Percentiles rank a stretch among this genome's conserved stretches.
These are phyloP conservation scores for Thymelicus acteon DNA, from an alignment of 2,888 invertebrate genomes.

Conservation along the genomic window DNA sequence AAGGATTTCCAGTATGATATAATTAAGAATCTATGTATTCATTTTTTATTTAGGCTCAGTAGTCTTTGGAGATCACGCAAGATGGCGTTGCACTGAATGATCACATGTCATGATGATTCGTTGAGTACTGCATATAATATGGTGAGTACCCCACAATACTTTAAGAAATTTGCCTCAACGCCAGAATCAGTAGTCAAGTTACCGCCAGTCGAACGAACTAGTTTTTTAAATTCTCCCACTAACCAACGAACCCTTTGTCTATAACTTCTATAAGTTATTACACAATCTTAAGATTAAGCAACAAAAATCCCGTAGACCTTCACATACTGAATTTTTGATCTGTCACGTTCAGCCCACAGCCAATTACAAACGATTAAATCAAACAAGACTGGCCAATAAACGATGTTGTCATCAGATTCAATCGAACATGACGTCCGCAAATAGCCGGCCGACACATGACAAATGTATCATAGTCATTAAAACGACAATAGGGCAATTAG, in stretches of 20 bases:
- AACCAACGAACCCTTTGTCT: not conserved
- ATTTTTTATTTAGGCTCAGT: too few species aligned
- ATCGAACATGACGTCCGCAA: constrained; percentile 50
- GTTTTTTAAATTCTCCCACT: not conserved
- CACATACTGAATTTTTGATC: constrained; percentile 11
- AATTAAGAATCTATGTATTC: too few species aligned
- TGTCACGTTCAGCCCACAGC: constrained; percentile 15
- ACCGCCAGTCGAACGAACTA: too few species aligned
- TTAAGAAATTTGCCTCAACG: too few species aligned
- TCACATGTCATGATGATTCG: too few species aligned
- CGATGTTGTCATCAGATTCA: constrained; percentile 48
- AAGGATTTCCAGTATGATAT: too few species aligned
- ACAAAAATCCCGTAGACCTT: constrained; percentile 17
- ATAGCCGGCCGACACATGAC: constrained; percentile 51
- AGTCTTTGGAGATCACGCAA: too few species aligned
- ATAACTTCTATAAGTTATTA: not conserved
- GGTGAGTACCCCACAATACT: too few species aligned
- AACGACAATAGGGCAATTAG: constrained; percentile 73
- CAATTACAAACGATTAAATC: constrained; percentile 31
- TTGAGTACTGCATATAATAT: too few species aligned
- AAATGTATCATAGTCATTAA: constrained; percentile 60
- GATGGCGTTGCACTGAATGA: too few species aligned
- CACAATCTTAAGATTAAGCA: constrained; percentile 7
- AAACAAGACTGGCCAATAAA: constrained; percentile 43
- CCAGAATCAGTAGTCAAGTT: too few species aligned